Conservation (phyloP, 2,113 vertebrate genomes). For the Eretmochelys imbricata region DNA sequence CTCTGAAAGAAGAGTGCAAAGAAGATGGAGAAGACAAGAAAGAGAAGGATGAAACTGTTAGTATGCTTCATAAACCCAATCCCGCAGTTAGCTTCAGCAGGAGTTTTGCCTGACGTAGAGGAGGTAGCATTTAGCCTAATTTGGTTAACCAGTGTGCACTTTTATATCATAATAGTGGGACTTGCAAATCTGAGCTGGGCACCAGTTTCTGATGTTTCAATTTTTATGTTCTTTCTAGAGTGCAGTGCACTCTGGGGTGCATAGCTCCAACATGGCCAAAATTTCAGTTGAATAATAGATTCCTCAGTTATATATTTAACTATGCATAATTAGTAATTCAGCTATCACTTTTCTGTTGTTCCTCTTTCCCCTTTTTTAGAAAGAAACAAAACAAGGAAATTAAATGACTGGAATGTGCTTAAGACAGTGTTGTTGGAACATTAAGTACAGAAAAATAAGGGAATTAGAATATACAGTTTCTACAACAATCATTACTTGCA, state of each 20-base stretch:
- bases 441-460: background rate
- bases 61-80: conserved; percentile 42
- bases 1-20: conserved; percentile 77
- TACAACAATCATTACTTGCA: background rate
- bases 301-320: background rate
- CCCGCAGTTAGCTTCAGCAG: background rate
- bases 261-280: background rate
- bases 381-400: background rate
- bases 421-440: background rate
- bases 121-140: background rate
- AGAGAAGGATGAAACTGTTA: conserved; percentile 80
- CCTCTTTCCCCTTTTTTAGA: background rate
- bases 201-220: background rate
- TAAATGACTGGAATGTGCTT: background rate
- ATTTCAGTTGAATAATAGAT: background rate
- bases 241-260: background rate
- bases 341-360: background rate
- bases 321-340: background rate
- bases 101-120: background rate
- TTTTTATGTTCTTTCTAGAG: background rate
- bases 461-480: background rate
- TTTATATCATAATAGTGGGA: background rate
- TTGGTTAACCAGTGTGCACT: background rate
- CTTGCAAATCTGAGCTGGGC: background rate
- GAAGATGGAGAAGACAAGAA: conserved; percentile 78